Evolutionary conservation across 2,113 vertebrate species (phyloP).

Genomic region (Strix aluco): DNA sequence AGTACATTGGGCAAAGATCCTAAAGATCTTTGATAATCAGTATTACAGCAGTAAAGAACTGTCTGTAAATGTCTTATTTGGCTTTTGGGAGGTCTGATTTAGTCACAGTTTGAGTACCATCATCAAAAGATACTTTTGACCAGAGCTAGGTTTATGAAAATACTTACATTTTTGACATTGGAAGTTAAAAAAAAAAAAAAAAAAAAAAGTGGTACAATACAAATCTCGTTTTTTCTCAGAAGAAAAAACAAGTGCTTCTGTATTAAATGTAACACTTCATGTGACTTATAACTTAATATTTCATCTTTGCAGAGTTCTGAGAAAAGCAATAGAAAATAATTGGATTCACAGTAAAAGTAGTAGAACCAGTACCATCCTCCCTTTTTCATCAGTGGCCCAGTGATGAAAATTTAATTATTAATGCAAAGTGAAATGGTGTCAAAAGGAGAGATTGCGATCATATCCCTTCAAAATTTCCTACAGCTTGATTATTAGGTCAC

Average conservation of each 20-base stretch:
- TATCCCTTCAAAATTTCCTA: conserved; percentile 13
- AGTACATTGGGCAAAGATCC: neutral
- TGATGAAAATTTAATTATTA: conserved; percentile 62
- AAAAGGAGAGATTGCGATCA: neutral
- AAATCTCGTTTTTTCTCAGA: neutral
- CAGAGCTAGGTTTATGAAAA: neutral
- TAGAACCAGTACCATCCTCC: neutral
- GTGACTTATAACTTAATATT: neutral
- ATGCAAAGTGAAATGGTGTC: conserved; percentile 38
- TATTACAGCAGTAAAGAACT: neutral
- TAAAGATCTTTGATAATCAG: neutral
- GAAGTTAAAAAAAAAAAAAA: neutral
- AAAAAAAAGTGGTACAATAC: neutral
- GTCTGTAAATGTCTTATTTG: neutral
- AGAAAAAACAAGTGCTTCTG: neutral
- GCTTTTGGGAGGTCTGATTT: neutral
- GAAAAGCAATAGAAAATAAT: neutral
- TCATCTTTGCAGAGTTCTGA: neutral
- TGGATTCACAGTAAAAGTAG: neutral
- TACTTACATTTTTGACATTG: neutral
- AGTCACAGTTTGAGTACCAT: neutral
- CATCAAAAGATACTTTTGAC: neutral
- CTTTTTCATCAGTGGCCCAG: neutral
- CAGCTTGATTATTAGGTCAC: conserved; percentile 34
- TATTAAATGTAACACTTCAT: neutral